Conservation (phyloP, 2,113 vertebrate genomes). For the rat (Rattus norvegicus) region GRCr8 NC_086024.1:130288001-130288500, state of each 20-base stretch:
- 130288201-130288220: accelerated
- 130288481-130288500: background rate
- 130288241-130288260: accelerated
- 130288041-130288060: background rate
- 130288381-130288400: background rate
- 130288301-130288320: background rate
- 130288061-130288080: background rate
- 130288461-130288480: accelerated
- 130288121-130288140: background rate
- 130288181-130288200: background rate
- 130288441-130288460: background rate
- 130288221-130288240: background rate
- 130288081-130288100: background rate
- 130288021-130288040: background rate
- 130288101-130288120: background rate
- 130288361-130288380: background rate
- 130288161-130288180: background rate
- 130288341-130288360: background rate
- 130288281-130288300: background rate
- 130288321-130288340: background rate
- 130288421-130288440: background rate
- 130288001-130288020: too few species aligned
- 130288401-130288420: accelerated
- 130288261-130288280: accelerated
- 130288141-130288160: background rate